A percentile compares a stretch with the other conserved stretches of the same genome.
phyloP scores from a whole-genome alignment of 2,888 invertebrate genomes.

The Troides helena region DNA sequence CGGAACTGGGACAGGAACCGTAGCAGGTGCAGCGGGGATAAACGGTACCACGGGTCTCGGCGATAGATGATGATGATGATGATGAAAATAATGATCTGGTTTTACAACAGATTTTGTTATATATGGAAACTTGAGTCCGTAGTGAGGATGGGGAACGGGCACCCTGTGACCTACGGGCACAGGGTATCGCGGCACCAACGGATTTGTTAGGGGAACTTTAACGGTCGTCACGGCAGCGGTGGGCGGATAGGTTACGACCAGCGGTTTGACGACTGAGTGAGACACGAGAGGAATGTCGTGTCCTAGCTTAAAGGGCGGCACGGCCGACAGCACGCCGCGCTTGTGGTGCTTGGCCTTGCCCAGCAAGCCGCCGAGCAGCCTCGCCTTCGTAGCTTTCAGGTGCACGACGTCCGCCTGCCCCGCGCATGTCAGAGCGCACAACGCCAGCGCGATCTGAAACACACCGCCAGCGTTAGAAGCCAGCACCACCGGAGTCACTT shows the following conservation, averaged over 20 bases:
- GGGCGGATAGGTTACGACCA: conserved; percentile 72
- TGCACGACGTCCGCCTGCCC: conserved; percentile 57
- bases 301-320: conserved; percentile 74
- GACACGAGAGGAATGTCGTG: conserved; percentile 72
- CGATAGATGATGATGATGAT: conserved; percentile 69
- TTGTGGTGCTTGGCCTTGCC: conserved; percentile 61
- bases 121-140: conserved; percentile 63
- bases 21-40: conserved; percentile 43
- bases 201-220: conserved; percentile 66
- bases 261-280: conserved; percentile 71
- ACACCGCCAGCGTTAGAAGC: conserved; percentile 47
- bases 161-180: conserved; percentile 61
- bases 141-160: conserved; percentile 62
- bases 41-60: conserved; percentile 61
- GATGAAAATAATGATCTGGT: conserved; percentile 67
- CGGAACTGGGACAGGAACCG: conserved; percentile 35
- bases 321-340: conserved; percentile 60
- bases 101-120: conserved; percentile 54
- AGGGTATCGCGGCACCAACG: conserved; percentile 53
- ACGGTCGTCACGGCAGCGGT: conserved; percentile 68
- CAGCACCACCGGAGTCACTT: conserved; percentile 38
- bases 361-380: conserved; percentile 52
- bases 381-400: conserved; percentile 55
- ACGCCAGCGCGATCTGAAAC: conserved; percentile 69
- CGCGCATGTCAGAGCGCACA: conserved; percentile 57